Evolutionary conservation across 2,113 vertebrate genomes (phyloP), one percentile per base, ranked within the genome.

Genomic region (Pardalotus punctatus): DNA sequence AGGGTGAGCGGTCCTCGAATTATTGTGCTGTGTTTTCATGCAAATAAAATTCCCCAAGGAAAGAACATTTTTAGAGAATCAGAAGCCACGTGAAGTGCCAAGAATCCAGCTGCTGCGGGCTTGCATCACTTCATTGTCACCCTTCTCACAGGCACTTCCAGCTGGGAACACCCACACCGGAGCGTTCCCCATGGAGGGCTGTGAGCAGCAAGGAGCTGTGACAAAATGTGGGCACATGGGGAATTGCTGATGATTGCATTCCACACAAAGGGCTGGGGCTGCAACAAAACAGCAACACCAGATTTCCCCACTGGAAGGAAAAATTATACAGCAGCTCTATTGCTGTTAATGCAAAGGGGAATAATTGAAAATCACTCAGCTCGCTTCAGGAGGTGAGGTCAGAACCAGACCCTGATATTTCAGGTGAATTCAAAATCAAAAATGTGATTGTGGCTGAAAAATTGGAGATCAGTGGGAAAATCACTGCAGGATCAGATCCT

Each of bases 201-300:
- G 77, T 2, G 90, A 82, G 87, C 70, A 33, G 66, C 14, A 48
- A 92, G 94, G 54, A 93, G 42, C 81, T 92, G 94, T 36, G 92
- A 88, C 94, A 93, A 69, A 94, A 61, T 19, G 87, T 80, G 74
- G 74, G 85, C 92, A 81, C 92, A 33, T 4, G 85, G 83, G 66
- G n/a, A 83, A 92, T 69, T 92, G 90, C 88, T 94, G 90, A 61
- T 92, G 76, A 72, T 57, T 88, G 83, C 94, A 35, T 53, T 70
- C 47, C 82, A 69, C 74, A 93, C 94, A 88, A 92, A 94, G 88
- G 79, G 9, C 77, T 85, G 47, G 88, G 79, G 9, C 77, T 85
- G 47, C 45, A 71, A 27, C 62, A 40, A n/a, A 88, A 22, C 85
- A 58, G 76, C 80, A 13, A 36, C 31, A 54, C 70, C 61, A 14